A percentile compares a stretch with the other conserved stretches of the same genome.
Evolutionary conservation across 2,113 vertebrate species (phyloP).

Genomic region (Hippocampus comes): DNA sequence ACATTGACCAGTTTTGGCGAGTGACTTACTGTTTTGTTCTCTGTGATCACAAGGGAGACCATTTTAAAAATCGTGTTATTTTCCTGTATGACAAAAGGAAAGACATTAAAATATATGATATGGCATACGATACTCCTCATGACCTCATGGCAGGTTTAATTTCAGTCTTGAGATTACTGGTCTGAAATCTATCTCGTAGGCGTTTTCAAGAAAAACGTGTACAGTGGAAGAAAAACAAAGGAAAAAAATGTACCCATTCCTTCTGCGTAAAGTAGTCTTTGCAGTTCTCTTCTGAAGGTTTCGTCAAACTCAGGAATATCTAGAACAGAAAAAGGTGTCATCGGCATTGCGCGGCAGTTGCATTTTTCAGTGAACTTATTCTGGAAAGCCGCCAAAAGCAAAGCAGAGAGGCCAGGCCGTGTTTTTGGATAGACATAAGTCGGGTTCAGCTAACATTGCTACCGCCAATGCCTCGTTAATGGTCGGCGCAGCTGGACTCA

Average conservation of each 20-base stretch:
- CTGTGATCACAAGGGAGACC: neutral
- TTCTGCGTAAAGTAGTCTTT: rapidly evolving
- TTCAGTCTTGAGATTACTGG: too few relatives aligned
- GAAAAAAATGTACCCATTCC: rapidly evolving
- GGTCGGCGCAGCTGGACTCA: too few relatives aligned
- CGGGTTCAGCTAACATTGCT: too few relatives aligned
- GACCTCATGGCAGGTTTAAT: too few relatives aligned
- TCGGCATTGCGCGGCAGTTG: neutral
- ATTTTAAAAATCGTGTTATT: neutral
- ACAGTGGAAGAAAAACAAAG: neutral
- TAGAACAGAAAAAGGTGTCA: constrained; percentile 3
- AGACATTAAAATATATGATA: neutral
- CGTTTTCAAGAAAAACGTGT: neutral
- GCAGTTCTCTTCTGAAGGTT: neutral
- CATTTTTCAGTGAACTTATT: neutral
- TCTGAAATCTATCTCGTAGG: too few relatives aligned
- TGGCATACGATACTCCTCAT: neutral
- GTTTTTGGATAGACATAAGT: too few relatives aligned
- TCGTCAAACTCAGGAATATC: neutral
- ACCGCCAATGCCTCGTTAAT: neutral
- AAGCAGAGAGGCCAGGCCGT: too few relatives aligned
- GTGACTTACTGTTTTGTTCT: neutral
- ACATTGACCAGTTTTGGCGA: neutral
- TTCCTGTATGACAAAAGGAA: neutral
- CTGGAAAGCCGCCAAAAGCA: too few relatives aligned